Percentiles rank a stretch among this genome's conserved stretches.
These are phyloP conservation scores for Melieria omissa DNA, from an alignment of 2,888 invertebrate species.

Conservation along the genomic window DNA sequence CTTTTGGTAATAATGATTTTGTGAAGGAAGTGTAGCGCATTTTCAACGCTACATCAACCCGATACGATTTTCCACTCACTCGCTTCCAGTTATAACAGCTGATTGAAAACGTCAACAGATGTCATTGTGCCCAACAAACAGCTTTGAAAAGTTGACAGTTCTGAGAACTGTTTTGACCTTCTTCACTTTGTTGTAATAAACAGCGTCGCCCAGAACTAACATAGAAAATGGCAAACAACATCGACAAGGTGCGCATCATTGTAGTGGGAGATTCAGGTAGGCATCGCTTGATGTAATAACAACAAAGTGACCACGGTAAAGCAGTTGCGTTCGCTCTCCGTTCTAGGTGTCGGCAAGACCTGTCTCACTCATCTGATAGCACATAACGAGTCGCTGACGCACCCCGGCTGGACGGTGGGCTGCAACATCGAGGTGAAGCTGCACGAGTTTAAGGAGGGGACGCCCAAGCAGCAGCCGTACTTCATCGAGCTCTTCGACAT, in stretches of 20 bases:
- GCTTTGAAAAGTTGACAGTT: too few relatives aligned
- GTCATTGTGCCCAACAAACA: too few relatives aligned
- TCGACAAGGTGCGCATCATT: slow-evolving; percentile 90
- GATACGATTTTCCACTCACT: too few relatives aligned
- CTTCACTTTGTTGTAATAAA: too few relatives aligned
- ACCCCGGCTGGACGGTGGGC: slow-evolving; percentile 96
- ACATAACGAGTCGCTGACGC: slow-evolving; percentile 84
- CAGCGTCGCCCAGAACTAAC: too few relatives aligned
- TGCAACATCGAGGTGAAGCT: slow-evolving; percentile 95
- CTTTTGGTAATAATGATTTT: too few relatives aligned
- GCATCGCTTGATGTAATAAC: slow-evolving; percentile 28
- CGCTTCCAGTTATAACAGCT: too few relatives aligned
- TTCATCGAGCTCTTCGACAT: slow-evolving; percentile 98
- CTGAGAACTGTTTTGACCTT: too few relatives aligned
- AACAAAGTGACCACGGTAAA: neutral
- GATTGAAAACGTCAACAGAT: too few relatives aligned
- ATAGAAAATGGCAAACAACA: slow-evolving; percentile 66
- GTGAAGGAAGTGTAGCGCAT: too few relatives aligned
- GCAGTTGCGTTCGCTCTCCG: neutral
- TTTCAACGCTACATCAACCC: too few relatives aligned
- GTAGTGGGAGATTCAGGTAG: slow-evolving; percentile 92
- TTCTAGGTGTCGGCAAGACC: slow-evolving; percentile 93
- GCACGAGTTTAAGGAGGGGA: slow-evolving; percentile 94
- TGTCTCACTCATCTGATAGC: slow-evolving; percentile 92
- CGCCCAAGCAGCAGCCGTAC: slow-evolving; percentile 88